Evolutionary conservation across 2,888 invertebrate species (phyloP).

Genomic region (Clivina fossor): DNA sequence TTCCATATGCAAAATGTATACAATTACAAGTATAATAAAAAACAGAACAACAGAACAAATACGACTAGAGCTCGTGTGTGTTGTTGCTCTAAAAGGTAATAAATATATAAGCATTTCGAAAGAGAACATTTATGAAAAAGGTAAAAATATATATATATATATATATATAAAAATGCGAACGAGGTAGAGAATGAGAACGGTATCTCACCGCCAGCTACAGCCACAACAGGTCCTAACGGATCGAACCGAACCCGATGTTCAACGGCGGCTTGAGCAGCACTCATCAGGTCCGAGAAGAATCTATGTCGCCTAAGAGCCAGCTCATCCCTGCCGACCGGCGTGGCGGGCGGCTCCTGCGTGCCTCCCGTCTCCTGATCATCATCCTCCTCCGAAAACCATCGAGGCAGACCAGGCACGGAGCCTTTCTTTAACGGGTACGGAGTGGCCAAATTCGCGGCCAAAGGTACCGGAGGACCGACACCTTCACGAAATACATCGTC

Average conservation of each 20-base stretch:
- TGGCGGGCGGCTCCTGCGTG: conserved; percentile 70
- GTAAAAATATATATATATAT: too few relatives aligned
- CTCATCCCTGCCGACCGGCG: conserved; percentile 77
- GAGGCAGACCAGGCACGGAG: conserved; percentile 46
- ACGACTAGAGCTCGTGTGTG: too few relatives aligned
- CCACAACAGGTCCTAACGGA: conserved; percentile 68
- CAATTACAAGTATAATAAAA: too few relatives aligned
- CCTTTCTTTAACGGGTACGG: conserved; percentile 54
- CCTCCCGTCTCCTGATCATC: conserved; percentile 54
- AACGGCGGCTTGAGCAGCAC: conserved; percentile 70
- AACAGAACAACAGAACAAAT: too few relatives aligned
- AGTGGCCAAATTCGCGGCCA: conserved; percentile 56
- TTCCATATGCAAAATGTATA: too few relatives aligned
- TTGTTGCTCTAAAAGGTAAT: too few relatives aligned
- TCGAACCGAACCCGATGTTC: conserved; percentile 77
- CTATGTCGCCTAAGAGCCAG: conserved; percentile 74
- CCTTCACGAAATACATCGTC: conserved; percentile 66
- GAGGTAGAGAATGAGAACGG: conserved; percentile 24
- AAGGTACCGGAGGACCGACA: conserved; percentile 51
- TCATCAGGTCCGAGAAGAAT: conserved; percentile 75
- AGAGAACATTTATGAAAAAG: too few relatives aligned
- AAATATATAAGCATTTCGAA: too few relatives aligned
- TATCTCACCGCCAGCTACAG: conserved; percentile 57
- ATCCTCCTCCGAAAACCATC: conserved; percentile 55
- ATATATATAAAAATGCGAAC: too few relatives aligned